Percentiles rank a stretch among this genome's conserved stretches.
These are phyloP conservation scores for Aptenodytes forsteri DNA, from an alignment of 2,113 vertebrate species.

Conservation along the genomic window DNA sequence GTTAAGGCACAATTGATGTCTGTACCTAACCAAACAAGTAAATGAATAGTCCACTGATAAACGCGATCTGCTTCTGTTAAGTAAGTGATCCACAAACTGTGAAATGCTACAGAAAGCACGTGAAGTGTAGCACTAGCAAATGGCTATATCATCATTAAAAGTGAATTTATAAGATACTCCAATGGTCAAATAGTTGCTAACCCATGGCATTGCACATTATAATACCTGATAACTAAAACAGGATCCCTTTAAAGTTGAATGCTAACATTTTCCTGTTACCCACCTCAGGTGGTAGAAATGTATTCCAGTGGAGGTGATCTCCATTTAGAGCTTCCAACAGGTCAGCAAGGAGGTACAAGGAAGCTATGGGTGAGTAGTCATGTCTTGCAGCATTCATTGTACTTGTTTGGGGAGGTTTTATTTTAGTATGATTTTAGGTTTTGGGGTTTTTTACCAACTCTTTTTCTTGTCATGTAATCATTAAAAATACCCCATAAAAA, in stretches of 20 bases:
- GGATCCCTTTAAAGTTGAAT: background rate
- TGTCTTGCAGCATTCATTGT: background rate
- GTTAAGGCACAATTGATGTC: background rate
- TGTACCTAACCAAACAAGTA: background rate
- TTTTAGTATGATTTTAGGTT: background rate
- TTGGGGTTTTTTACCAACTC: background rate
- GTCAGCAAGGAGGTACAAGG: slow-evolving; percentile 91
- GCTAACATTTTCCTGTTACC: background rate
- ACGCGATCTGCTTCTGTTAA: background rate
- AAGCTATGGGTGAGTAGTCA: slow-evolving; percentile 89
- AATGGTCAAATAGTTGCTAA: background rate
- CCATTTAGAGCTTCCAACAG: slow-evolving; percentile 96
- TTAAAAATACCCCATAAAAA: background rate
- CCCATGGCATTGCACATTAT: background rate
- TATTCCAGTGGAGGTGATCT: slow-evolving; percentile 98
- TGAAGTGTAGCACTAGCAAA: background rate
- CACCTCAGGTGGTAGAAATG: slow-evolving; percentile 93
- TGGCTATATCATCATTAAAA: background rate
- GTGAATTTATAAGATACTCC: background rate
- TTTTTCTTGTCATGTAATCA: background rate
- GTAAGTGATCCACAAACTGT: background rate
- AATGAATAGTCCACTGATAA: background rate
- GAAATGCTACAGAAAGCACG: background rate
- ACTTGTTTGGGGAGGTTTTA: background rate
- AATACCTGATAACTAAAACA: background rate